These are phyloP conservation scores for Pachyrhynchus sulphureomaculatus DNA, from an alignment of 1,140 invertebrate species.

Conservation along the genomic window DNA sequence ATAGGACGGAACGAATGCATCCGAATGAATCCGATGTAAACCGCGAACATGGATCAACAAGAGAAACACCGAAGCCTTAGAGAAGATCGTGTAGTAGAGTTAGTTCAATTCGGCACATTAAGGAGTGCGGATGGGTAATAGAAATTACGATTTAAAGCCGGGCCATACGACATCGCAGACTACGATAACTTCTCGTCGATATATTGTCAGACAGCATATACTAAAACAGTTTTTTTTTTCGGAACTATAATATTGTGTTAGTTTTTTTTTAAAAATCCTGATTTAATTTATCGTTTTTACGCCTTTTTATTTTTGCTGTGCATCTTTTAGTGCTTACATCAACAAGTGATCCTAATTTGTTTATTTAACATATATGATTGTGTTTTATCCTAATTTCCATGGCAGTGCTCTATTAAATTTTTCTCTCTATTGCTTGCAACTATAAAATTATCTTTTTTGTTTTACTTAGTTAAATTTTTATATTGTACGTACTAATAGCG, in stretches of 20 bases:
- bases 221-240: no score
- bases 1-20: constrained; percentile 4
- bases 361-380: background rate
- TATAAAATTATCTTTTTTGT: background rate
- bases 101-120: constrained; percentile 3
- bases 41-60: constrained; percentile 28
- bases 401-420: background rate
- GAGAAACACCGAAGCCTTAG: constrained; percentile 15
- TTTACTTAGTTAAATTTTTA: background rate
- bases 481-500: background rate
- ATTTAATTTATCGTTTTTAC: background rate
- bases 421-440: background rate
- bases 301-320: background rate
- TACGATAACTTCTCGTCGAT: no score
- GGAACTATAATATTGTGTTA: no score
- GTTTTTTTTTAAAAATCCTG: no score
- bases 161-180: background rate
- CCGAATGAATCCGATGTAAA: constrained; percentile 20
- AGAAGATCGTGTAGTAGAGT: background rate
- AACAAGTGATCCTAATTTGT: constrained; percentile 6
- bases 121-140: background rate
- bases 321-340: constrained; percentile 8
- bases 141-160: constrained; percentile 7
- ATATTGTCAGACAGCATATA: no score
- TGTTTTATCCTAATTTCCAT: constrained; percentile 7